Evolutionary conservation across 2,888 invertebrate species (phyloP), one percentile per base, ranked within the genome.

Genomic region (Penaeus monodon): DNA sequence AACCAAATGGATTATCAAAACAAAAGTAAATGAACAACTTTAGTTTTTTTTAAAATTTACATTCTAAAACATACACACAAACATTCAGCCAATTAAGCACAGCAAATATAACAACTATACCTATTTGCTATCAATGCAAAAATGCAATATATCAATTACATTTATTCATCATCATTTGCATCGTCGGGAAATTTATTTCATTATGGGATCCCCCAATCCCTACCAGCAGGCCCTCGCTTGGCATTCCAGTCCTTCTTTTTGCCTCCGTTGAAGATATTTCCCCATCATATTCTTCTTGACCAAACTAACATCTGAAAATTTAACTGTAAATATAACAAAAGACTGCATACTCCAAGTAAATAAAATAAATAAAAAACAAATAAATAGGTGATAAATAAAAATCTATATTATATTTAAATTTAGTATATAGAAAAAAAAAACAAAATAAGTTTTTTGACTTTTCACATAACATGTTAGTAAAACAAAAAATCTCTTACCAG

Each of bases 401-500:
- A 6, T n/a, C n/a, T n/a, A n/a, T 1, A 8, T 10, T 10, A 44
- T 44, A 44, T 10, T 10, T 17, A 17, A 57, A 57, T 17, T 49
- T 14, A 12, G 14, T 49, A 49, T 14, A 49, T 49, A 14, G 14
- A 49, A 49, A 49, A 6, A 49, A n/a, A 49, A 1, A 12, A 49
- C 12, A 14, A 49, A 49, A 49, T 49, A 12, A 49, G 14, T 49
- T 6, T n/a, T 76, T 10, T 38, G 12, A 76, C 8, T 24, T 24
- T n/a, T 49, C 20, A 38, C 8, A 22, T 29, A 8, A 1, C 14
- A 38, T 38, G 17, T 76, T 44, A 44, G 27, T 57, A 22, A n/a
- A n/a, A 27, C 44, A 8, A 20, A 44, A 24, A 20, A 14, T 49
- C 14, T 44, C 91, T 92, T 93, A 95, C 94, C 92, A 95, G 95